Percentiles rank a stretch among this genome's conserved stretches.
phyloP scores from a whole-genome alignment of 2,888 invertebrate species.

The Nymphalis c-album region DNA sequence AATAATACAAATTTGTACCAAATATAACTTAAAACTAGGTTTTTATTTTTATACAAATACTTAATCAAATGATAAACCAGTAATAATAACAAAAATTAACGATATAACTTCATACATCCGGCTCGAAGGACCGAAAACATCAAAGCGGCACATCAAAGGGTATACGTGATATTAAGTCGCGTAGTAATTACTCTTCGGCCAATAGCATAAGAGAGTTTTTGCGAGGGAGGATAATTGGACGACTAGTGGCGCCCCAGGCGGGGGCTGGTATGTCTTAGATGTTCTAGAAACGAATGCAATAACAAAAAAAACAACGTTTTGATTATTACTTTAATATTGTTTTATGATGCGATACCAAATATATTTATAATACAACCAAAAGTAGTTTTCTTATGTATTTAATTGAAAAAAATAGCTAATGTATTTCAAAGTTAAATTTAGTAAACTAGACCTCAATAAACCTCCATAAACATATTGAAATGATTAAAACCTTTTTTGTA shows the following conservation, averaged over 20 bases:
- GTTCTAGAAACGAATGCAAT: neutral
- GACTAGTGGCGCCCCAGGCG: conserved; percentile 35
- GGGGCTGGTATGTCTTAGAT: conserved; percentile 16
- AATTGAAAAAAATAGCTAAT: no score
- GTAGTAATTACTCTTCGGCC: conserved; percentile 44
- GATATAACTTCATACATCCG: conserved; percentile 16
- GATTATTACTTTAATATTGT: neutral
- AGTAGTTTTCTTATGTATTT: no score
- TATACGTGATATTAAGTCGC: conserved; percentile 24
- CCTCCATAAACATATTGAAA: no score
- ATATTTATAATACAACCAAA: no score
- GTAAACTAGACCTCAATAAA: no score
- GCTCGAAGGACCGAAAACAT: conserved; percentile 32
- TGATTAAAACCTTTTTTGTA: no score
- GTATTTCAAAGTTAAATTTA: no score
- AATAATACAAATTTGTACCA: no score
- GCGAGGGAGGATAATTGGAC: conserved; percentile 44
- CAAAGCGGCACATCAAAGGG: conserved; percentile 38
- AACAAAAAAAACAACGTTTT: neutral
- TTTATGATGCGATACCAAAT: no score
- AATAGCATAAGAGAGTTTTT: conserved; percentile 51
- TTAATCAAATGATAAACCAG: conserved; percentile 16
- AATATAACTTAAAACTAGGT: no score
- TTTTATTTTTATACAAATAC: no score
- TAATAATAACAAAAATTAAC: conserved; percentile 26